Base-by-base conservation (phyloP, 1,140 invertebrate genomes). In the Neoseiulus cucumeris region DNA sequence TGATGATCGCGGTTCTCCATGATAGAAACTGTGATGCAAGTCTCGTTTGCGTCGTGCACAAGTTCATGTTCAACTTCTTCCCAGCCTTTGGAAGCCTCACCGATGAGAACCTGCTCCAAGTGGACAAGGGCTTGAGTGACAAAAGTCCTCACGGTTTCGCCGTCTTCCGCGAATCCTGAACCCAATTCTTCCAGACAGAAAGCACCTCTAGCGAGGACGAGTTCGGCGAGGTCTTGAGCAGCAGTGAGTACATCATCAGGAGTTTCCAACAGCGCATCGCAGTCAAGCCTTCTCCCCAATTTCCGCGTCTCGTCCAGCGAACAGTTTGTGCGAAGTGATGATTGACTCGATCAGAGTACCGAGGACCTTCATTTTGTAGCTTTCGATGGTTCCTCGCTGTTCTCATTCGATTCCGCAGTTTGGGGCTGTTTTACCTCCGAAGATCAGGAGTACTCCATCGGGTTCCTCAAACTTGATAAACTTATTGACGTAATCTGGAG, bases 41-140 rank as follows among this genome's bases (percentile, higher is more conserved):
- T 99, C 75, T 98, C 91, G 74, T 83, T 96, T 30, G 89, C 88
- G 80, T 99, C 96, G 66, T 96, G 78, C 0, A 99, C 91, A 1
- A 99, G 94, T 81, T 99, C 96, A 77, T 98, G 98, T 73, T 99
- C 96, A 0, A 98, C 89, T 83, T 99, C 95, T 76, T 98, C 98
- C 95, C 95, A 98, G 12, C 95, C 95, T 79, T 94, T 92, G 20
- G 99, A 76, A 0, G 91, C 96, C 76, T 98, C 98, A 73, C 98
- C 96, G 68, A 98, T 88, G 65, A 98, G 88, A 41, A 96, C 79
- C 75, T 99, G 95, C 66, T 82, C 87, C 0, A 93, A 97, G 75
- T 95, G 85, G 14, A 91, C 87, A 44, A 98, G 80, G 0, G 92
- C 92, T 72, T 90, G 87, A 59, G 83, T 84, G 0, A 91, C 89